Evolutionary conservation across 2,888 invertebrate genomes (phyloP).

Genomic region (Scaptomyza polygonia): DNA sequence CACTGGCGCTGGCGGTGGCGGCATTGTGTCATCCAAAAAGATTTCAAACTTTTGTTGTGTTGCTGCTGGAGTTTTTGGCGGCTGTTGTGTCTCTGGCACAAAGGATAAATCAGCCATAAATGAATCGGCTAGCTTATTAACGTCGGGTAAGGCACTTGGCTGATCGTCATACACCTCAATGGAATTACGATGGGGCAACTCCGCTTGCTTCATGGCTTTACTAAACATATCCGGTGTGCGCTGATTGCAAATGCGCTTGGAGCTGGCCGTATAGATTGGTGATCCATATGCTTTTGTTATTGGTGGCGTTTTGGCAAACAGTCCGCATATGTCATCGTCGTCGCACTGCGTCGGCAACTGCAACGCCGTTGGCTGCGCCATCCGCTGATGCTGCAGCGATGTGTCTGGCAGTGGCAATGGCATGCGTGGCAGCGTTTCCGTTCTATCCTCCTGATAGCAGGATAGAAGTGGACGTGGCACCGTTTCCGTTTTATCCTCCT

Average conservation of each 20-base stretch:
- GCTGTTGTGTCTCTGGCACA: slow-evolving; percentile 63
- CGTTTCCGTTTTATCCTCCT: slow-evolving; percentile 82
- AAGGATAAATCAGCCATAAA: slow-evolving; percentile 69
- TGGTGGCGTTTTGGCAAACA: slow-evolving; percentile 75
- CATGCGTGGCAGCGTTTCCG: slow-evolving; percentile 78
- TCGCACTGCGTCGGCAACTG: slow-evolving; percentile 47
- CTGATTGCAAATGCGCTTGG: slow-evolving; percentile 64
- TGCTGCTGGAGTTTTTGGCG: slow-evolving; percentile 2
- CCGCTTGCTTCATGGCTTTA: slow-evolving; percentile 27
- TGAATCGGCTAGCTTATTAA: slow-evolving; percentile 49
- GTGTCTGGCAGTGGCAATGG: slow-evolving; percentile 39
- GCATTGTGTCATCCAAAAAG: slow-evolving; percentile 59
- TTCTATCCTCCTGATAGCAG: slow-evolving; percentile 80
- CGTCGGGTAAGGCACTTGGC: not conserved
- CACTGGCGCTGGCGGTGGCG: slow-evolving; percentile 21
- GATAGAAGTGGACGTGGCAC: slow-evolving; percentile 63
- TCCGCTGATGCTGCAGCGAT: slow-evolving; percentile 13
- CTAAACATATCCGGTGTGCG: slow-evolving; percentile 54
- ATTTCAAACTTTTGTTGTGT: slow-evolving; percentile 51
- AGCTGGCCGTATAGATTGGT: slow-evolving; percentile 23
- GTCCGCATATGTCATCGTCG: slow-evolving; percentile 69
- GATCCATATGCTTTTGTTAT: slow-evolving; percentile 42
- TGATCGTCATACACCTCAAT: slow-evolving; percentile 52
- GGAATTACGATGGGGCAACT: slow-evolving; percentile 16
- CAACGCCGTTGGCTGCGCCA: slow-evolving; percentile 13